A percentile compares a stretch with the other conserved stretches of the same genome.
These are phyloP conservation scores for Amphipyra tragopoginis DNA, from an alignment of 2,888 invertebrate genomes.

Conservation along the genomic window DNA sequence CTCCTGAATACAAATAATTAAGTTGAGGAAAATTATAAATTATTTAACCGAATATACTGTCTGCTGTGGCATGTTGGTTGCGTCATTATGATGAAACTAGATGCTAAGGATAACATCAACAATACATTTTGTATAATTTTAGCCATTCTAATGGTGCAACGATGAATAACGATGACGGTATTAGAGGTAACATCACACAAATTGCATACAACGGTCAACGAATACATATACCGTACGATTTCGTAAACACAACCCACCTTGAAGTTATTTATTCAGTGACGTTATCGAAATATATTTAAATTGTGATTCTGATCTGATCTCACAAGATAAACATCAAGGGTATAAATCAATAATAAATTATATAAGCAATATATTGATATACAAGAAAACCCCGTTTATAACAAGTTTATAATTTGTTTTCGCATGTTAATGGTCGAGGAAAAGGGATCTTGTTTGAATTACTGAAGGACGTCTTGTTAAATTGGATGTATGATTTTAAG, in stretches of 20 bases:
- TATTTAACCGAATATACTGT: conserved; percentile 2
- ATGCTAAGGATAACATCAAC: conserved; percentile 10
- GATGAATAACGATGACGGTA: conserved; percentile 11
- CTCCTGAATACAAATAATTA: background rate
- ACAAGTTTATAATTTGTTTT: conserved; percentile 24
- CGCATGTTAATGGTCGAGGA: conserved; percentile 18
- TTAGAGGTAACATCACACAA: conserved; percentile 3
- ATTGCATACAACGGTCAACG: conserved; percentile 1
- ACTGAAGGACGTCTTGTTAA: background rate
- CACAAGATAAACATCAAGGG: conserved; percentile 8
- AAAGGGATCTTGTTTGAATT: conserved; percentile 17
- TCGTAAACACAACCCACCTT: conserved; percentile 18
- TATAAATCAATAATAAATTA: conserved; percentile 28
- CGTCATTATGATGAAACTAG: background rate
- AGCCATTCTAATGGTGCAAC: conserved; percentile 8
- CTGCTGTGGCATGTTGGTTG: background rate
- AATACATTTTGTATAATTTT: conserved; percentile 9
- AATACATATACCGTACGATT: conserved; percentile 21
- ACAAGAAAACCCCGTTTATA: conserved; percentile 20
- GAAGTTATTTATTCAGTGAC: conserved; percentile 28
- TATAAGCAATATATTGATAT: conserved; percentile 14
- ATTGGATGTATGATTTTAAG: conserved; percentile 4
- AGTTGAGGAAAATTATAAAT: conserved; percentile 6
- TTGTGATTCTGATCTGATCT: conserved; percentile 19
- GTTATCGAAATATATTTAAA: conserved; percentile 29